Base-by-base conservation (phyloP, 1,140 invertebrate species). In the Bombus confusus region DNA sequence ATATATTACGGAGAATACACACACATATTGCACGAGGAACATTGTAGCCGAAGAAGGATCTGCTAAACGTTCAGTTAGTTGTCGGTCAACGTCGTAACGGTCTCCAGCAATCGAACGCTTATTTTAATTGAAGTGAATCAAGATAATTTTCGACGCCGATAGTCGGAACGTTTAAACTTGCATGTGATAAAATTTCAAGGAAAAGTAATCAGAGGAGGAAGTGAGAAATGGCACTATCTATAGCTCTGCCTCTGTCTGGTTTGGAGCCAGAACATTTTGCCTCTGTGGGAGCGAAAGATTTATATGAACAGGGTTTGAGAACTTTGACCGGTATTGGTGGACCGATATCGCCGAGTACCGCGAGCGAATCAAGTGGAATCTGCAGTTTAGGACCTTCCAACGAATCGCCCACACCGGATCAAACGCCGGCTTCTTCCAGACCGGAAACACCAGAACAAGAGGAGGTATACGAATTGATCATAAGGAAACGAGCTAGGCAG, bases 321-420 rank as follows among this genome's bases (percentile, higher is more conserved):
- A 64, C 57, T 59, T 72, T 72, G 22, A n/a, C 34, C 8, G 81
- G 75, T 52, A 47, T 64, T 22, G 0, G n/a, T 13, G 77, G 57
- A 8, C 92, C 83, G 43, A 71, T 52, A 37, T 93, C 93, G 25
- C 92, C 92, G 8, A 88, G 84, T 41, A 87, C 47, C 22, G 64
- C 28, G 37, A 92, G 91, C 64, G 90, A 91, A 13, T 91, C 91
- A 1, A 93, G 91, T 41, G 91, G 91, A 10, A 39, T 92, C 43
- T 72, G 88, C 52, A 93, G 92, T 78, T 37, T 91, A 13, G 62
- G 62, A 22, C 69, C 80, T n/a, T 90, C 90, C 6, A 64, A n/a
- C 31, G 83, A 85, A 78, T 81, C 73, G 13, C 13, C 80, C 1
- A 89, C 85, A 37, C 64, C 88, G 18, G 81, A 84, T 76, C 25